A percentile compares a stretch with the other conserved stretches of the same genome.
Conservation (phyloP, 2,113 vertebrate species). For the Chinchilla lanigera region DNA sequence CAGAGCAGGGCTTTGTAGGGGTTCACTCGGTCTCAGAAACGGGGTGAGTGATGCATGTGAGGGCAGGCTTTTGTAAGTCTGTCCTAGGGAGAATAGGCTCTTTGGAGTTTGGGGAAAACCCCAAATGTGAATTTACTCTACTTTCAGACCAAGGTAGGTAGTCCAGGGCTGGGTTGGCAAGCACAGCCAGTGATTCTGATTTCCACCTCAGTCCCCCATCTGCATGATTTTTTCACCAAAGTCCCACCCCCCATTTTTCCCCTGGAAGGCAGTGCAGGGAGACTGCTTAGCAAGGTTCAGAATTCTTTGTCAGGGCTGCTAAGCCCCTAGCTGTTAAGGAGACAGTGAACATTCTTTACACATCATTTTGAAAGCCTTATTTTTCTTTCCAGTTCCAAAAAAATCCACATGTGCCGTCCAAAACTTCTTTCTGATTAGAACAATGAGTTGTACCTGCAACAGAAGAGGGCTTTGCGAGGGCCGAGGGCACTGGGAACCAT, state of each 20-base stretch:
- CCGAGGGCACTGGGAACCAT: neutral
- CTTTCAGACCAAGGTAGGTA: neutral
- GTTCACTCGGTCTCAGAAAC: neutral
- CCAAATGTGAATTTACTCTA: neutral
- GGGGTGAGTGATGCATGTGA: neutral
- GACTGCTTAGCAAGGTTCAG: neutral
- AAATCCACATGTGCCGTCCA: neutral
- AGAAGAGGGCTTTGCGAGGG: neutral
- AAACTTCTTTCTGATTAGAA: neutral
- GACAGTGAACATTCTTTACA: neutral
- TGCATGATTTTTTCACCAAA: neutral
- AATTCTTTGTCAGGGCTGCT: neutral
- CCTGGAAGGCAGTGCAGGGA: neutral
- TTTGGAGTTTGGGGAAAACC: neutral
- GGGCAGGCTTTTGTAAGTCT: neutral
- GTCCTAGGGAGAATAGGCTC: neutral
- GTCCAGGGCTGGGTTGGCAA: neutral
- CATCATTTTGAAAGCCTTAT: neutral
- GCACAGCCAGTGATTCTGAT: neutral
- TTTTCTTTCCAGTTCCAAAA: neutral
- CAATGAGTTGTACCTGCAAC: neutral
- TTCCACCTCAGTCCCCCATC: neutral
- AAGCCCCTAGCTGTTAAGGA: neutral
- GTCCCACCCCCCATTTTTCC: neutral
- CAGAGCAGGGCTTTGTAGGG: neutral